Evolutionary conservation across 2,797 vertebrate genomes (phyloP).

Genomic region (Gallirallus australis): DNA sequence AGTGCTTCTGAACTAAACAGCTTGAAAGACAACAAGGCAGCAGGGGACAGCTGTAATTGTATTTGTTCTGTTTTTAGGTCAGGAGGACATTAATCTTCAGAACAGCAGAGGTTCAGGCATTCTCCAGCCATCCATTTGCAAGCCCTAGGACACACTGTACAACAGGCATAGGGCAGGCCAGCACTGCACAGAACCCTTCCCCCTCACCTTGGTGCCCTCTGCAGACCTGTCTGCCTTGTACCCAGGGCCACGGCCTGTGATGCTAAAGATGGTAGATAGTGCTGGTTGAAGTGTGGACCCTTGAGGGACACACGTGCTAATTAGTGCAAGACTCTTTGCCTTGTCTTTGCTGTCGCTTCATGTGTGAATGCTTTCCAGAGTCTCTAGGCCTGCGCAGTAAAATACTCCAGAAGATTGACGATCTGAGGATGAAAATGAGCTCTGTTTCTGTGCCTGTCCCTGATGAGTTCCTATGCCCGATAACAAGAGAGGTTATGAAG

Average conservation of each 20-base stretch:
- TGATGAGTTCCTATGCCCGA: conserved; percentile 95
- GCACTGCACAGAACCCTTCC: too few relatives aligned
- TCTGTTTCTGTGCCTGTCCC: conserved; percentile 80
- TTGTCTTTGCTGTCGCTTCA: neutral
- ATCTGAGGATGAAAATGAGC: conserved; percentile 79
- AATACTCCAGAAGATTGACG: conserved; percentile 88
- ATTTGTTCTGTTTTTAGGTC: neutral
- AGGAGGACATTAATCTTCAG: neutral
- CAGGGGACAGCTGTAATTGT: neutral
- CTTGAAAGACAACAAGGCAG: neutral
- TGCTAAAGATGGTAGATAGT: too few relatives aligned
- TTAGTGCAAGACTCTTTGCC: neutral
- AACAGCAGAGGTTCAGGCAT: neutral
- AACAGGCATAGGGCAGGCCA: neutral
- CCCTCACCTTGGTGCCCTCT: too few relatives aligned
- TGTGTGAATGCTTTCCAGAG: conserved; percentile 77
- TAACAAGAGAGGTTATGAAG: conserved; percentile 94
- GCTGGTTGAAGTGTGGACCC: too few relatives aligned
- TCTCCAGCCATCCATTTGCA: neutral
- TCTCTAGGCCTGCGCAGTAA: conserved; percentile 90
- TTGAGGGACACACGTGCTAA: neutral
- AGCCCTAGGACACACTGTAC: neutral
- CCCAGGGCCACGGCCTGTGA: too few relatives aligned
- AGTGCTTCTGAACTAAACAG: neutral
- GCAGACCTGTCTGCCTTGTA: too few relatives aligned